Evolutionary conservation across 2,113 vertebrate species (phyloP).

Genomic region (Glareola pratincola): DNA sequence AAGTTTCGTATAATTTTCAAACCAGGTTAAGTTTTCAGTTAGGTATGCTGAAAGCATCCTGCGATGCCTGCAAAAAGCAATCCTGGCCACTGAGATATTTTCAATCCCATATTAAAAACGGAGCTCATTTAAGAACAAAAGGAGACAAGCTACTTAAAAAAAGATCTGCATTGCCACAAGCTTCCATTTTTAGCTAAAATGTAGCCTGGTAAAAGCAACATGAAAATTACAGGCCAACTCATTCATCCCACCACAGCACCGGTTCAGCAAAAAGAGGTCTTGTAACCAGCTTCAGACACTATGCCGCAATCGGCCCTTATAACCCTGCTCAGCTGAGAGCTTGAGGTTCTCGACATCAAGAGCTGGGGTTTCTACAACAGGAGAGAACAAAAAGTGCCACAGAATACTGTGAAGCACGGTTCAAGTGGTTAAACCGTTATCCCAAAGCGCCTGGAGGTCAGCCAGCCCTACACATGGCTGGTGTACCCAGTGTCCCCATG

Average conservation of each 20-base stretch:
- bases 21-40: not conserved
- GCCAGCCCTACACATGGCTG: not conserved
- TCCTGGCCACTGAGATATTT: not conserved
- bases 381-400: not conserved
- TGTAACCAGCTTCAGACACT: not conserved
- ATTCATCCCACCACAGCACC: not conserved
- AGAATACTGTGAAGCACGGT: not conserved
- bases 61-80: not conserved
- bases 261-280: not conserved
- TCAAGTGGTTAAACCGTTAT: not conserved
- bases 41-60: not conserved
- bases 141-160: not conserved
- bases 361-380: not conserved
- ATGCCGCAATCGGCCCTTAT: not conserved
- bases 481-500: not conserved
- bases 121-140: constrained; percentile 5
- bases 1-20: not conserved
- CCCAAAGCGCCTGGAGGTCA: not conserved
- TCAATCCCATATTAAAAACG: not conserved
- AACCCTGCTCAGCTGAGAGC: not conserved
- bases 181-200: constrained; percentile 51
- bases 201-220: constrained; percentile 18
- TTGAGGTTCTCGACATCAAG: not conserved
- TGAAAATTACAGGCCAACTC: constrained; percentile 34
- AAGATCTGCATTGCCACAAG: not conserved